Evolutionary conservation across 2,113 vertebrate genomes (phyloP).

Genomic region (Stegostoma tigrinum): DNA sequence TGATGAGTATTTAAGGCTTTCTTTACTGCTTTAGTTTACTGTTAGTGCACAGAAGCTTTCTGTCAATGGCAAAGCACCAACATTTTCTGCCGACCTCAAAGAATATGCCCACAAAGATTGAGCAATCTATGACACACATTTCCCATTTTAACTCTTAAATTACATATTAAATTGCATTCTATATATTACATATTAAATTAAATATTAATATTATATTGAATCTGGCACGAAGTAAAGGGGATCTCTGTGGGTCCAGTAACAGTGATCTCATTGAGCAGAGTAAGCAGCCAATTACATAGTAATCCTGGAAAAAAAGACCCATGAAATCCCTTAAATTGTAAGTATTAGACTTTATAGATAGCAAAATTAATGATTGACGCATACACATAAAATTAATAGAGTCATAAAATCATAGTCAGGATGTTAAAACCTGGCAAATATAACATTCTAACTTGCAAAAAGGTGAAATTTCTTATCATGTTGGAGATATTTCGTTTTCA

Average conservation of each 20-base stretch:
- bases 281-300: not conserved
- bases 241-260: not conserved
- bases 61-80: not conserved
- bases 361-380: not conserved
- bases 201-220: not conserved
- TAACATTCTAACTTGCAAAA: not conserved
- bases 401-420: too few species aligned
- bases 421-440: too few species aligned
- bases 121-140: not conserved
- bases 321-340: not conserved
- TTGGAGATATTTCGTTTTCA: not conserved
- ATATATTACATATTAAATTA: too few species aligned
- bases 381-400: too few species aligned
- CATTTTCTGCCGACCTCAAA: not conserved
- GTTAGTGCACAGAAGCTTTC: not conserved
- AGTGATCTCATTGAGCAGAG: not conserved
- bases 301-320: not conserved
- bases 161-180: too few species aligned
- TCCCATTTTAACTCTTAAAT: not conserved
- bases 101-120: not conserved
- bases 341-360: not conserved
- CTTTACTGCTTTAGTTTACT: not conserved
- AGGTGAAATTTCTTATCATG: not conserved
- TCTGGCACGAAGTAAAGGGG: not conserved
- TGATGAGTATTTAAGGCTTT: not conserved